Percentiles rank a stretch among this genome's conserved stretches.
phyloP scores from a whole-genome alignment of 64 coral and sea anemone species.

The Pocillopora damicornis region DNA sequence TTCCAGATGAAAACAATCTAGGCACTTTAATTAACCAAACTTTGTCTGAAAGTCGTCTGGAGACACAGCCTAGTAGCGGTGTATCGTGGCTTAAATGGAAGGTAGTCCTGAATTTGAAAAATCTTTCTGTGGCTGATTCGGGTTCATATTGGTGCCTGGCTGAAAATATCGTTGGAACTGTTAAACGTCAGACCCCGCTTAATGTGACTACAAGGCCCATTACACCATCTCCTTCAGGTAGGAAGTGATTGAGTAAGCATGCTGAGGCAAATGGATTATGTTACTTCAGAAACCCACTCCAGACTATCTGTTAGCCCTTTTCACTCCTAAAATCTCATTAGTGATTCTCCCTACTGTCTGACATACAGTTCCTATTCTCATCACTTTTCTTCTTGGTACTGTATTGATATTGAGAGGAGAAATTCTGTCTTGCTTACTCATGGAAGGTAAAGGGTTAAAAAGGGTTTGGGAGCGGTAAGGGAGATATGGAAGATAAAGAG shows the following conservation, averaged over 20 bases:
- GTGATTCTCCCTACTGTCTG: too few species aligned
- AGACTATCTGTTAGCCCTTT: too few species aligned
- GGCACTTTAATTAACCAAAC: neutral
- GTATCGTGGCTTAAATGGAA: neutral
- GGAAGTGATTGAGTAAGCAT: too few species aligned
- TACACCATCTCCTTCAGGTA: neutral
- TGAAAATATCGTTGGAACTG: neutral
- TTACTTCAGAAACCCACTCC: neutral
- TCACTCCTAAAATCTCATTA: too few species aligned
- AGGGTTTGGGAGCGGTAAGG: too few species aligned
- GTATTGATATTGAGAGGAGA: too few species aligned
- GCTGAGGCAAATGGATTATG: neutral
- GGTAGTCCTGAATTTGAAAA: conserved; percentile 2
- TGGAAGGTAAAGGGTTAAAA: too few species aligned
- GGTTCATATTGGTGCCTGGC: conserved; percentile 32
- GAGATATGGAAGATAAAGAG: too few species aligned
- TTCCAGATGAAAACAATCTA: neutral
- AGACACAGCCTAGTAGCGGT: too few species aligned
- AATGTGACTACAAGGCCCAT: conserved; percentile 1
- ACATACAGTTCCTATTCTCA: too few species aligned
- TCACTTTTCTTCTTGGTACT: too few species aligned
- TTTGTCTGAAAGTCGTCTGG: neutral
- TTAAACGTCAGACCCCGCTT: neutral
- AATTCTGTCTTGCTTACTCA: too few species aligned
- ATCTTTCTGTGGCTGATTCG: neutral